Evolutionary conservation across 2,113 vertebrate species (phyloP), one percentile per base, ranked within the genome.

Genomic region (Hypocryptadius cinnamomeus): DNA sequence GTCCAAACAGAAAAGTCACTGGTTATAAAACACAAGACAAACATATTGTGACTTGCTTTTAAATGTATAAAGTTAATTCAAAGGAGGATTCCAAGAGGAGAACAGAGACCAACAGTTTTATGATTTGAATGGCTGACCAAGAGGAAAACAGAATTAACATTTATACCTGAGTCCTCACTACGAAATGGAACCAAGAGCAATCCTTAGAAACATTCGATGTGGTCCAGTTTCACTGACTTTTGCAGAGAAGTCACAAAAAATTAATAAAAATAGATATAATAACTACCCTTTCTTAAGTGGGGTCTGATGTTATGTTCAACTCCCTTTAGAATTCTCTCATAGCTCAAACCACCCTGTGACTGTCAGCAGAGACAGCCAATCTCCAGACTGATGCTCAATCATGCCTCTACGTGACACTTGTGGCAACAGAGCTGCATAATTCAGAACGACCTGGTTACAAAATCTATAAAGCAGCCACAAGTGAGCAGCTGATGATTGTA

Each of bases 11-110:
- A 87, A 92, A 74, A 85, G 42, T 87, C 68, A 61, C n/a, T 53
- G 69, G 64, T 90, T 91, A 95, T 9, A 85, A 83, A 92, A 74
- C 28, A 89, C n/a, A 78, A 80, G 16, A 76, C 54, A 92, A 93
- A 83, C 21, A 59, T 9, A 66, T 17, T 1, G 44, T 25, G 8
- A 17, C 54, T 79, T 92, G 73, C 39, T 89, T 85, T 54, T 30
- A 85, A 66, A 65, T 16, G 8, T 20, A 40, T 28, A 30, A 70
- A 87, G 9, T 61, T 66, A 87, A 73, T 79, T 51, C 50, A 82
- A 87, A 92, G 53, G 51, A 81, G 73, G 59, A 93, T 56, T 24
- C 27, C 33, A 66, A 28, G 51, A 22, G 24, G 3, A 71, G 24
- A 70, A 74, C 14, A 87, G 24, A 87, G 23, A 65, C 9, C 18